Evolutionary conservation across 2,113 vertebrate genomes (phyloP).

Genomic region (Pedetes capensis): DNA sequence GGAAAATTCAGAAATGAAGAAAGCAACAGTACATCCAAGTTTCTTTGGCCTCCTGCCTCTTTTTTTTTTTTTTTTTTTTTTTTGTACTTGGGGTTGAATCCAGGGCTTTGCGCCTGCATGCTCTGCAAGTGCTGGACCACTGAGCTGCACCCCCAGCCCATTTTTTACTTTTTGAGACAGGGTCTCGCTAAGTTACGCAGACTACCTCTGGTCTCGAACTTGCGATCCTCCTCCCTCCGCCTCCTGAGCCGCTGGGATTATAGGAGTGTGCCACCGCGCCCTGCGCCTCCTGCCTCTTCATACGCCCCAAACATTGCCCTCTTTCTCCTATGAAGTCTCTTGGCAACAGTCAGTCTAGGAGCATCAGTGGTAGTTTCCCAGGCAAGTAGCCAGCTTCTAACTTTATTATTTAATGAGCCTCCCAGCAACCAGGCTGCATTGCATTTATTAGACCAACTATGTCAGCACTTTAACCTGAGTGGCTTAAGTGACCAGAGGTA

Average conservation of each 20-base stretch:
- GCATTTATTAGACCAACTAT: background rate
- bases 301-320: constrained; percentile 8
- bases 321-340: constrained; percentile 8
- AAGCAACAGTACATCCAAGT: background rate
- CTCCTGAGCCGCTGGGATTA: too few relatives aligned
- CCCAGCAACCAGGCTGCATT: background rate
- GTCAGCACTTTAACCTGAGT: constrained; percentile 34
- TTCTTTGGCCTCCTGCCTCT: constrained; percentile 39
- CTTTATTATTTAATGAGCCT: constrained; percentile 59
- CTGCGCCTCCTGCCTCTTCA: too few relatives aligned
- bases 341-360: background rate
- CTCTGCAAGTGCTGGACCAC: too few relatives aligned
- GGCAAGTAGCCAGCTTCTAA: constrained; percentile 53
- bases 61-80: too few relatives aligned
- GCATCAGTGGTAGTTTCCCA: constrained; percentile 43
- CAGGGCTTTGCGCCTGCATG: too few relatives aligned
- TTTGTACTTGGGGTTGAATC: too few relatives aligned
- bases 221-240: too few relatives aligned
- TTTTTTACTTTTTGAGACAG: too few relatives aligned
- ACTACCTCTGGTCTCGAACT: too few relatives aligned
- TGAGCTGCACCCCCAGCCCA: too few relatives aligned
- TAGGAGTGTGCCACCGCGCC: too few relatives aligned
- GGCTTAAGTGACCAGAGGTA: background rate
- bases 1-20: constrained; percentile 45
- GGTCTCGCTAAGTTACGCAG: too few relatives aligned